Percentiles rank a stretch among this genome's conserved stretches.
Evolutionary conservation across 2,113 vertebrate species (phyloP).

Genomic region (Amblyopsis rosae): DNA sequence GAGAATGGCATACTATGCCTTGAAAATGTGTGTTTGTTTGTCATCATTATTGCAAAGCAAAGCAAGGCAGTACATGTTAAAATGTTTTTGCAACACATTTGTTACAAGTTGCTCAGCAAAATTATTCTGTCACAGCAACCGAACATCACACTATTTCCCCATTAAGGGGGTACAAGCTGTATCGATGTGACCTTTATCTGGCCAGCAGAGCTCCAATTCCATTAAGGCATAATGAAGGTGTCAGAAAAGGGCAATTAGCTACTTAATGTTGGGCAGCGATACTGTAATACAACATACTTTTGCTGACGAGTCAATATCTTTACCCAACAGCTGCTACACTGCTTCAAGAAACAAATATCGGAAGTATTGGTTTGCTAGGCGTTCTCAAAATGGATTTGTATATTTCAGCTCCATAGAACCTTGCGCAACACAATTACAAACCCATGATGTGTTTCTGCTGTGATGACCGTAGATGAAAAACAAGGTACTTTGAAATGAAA

Average conservation of each 20-base stretch:
- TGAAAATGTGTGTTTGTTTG: background rate
- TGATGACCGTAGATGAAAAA: background rate
- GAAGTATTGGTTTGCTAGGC: slow-evolving; percentile 20
- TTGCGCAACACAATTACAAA: slow-evolving; percentile 1
- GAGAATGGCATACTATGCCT: too few species aligned
- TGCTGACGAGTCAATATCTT: slow-evolving; percentile 66
- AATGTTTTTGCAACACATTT: background rate
- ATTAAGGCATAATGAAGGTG: slow-evolving; percentile 74
- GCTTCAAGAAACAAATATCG: slow-evolving; percentile 1
- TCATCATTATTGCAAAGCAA: background rate
- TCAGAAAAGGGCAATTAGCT: slow-evolving; percentile 77
- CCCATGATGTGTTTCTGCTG: background rate
- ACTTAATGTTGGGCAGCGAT: slow-evolving; percentile 71
- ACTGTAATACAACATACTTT: slow-evolving; percentile 59
- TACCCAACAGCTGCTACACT: slow-evolving; percentile 23
- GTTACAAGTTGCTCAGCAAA: slow-evolving; percentile 18
- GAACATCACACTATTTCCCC: slow-evolving; percentile 35
- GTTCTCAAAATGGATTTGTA: slow-evolving; percentile 18
- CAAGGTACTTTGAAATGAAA: background rate
- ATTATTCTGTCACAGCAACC: slow-evolving; percentile 51
- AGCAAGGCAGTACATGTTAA: background rate
- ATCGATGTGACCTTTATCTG: slow-evolving; percentile 72
- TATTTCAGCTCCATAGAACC: slow-evolving; percentile 1
- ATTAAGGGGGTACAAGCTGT: slow-evolving; percentile 35
- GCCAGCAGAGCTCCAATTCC: slow-evolving; percentile 62